Base-by-base conservation (phyloP, 2,888 invertebrate species). In the Drosophila yooni region DNA sequence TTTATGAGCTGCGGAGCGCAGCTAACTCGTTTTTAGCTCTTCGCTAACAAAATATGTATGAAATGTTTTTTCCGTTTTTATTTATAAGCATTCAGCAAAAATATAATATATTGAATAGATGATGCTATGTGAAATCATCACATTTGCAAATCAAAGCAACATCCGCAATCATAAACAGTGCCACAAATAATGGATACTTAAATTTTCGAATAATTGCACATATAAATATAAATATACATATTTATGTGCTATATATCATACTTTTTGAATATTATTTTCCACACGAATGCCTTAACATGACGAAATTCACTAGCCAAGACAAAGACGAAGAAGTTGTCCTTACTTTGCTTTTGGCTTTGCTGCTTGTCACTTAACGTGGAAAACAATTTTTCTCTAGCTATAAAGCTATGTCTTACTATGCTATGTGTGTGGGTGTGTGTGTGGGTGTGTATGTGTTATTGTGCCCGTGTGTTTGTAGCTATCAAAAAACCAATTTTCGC, bases 401-500 rank as follows among this genome's bases (percentile, higher is more conserved):
- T 68, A 59, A 68, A 78, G 72, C 76, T 75, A 66, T 71, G 27
- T 64, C 56, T 74, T 51, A 21, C 27, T 58, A 61, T 65, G 59
- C 36, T 21, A 21, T 61, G 54, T 53, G 58, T 51, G 60, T 53
- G 58, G 51, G 40, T n/a, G n/a, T 38, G 38, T 8, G 8, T 21
- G 8, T 11, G 29, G 21, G 13, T 29, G 51, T 25, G 33, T 33
- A 51, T 75, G 25, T 67, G 33, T 54, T 33, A 27, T 21, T n/a
- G 27, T 51, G 36, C 70, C 31, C 46, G 46, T 76, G 61, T 58
- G 60, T 74, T 67, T 74, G 64, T 38, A 80, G 85, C 87, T 88
- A 89, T 87, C 87, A 90, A 84, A 87, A 87, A 87, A 90, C 87
- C 91, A 87, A 87, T 87, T 88, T 88, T 88, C 91, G 90, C 70